Evolutionary conservation across 2,113 vertebrate genomes (phyloP).

Genomic region (Smithornis capensis): DNA sequence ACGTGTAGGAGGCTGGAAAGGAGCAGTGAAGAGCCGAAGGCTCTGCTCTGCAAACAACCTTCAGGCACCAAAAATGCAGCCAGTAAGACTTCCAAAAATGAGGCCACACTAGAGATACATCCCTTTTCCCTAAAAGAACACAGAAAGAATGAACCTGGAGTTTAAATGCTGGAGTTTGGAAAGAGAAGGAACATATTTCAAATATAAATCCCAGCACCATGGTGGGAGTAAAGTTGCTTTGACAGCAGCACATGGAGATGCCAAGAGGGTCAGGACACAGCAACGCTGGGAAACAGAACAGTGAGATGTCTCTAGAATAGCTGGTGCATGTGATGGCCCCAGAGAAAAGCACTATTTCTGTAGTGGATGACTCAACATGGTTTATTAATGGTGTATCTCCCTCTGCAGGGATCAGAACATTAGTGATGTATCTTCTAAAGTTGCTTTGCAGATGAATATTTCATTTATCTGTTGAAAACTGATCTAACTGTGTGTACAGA

Average conservation of each 20-base stretch:
- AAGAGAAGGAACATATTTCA: not conserved
- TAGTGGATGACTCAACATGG: not conserved
- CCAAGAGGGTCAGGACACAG: not conserved
- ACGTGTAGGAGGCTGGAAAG: not conserved
- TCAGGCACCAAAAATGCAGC: not conserved
- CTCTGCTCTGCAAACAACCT: not conserved
- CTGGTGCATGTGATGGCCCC: not conserved
- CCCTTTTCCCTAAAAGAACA: not conserved
- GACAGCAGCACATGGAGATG: not conserved
- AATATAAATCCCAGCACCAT: not conserved
- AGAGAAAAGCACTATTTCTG: not conserved
- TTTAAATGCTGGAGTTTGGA: not conserved
- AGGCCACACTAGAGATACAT: not conserved
- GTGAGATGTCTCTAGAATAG: not conserved
- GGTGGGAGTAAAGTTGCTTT: not conserved
- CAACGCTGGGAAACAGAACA: not conserved
- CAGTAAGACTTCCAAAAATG: not conserved
- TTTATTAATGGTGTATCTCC: not conserved
- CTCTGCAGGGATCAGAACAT: accelerated
- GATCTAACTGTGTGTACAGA: not conserved
- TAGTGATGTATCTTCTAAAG: accelerated
- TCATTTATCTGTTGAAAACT: not conserved
- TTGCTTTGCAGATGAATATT: not conserved
- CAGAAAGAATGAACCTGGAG: not conserved
- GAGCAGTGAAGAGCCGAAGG: not conserved